phyloP scores from a whole-genome alignment of 2,888 invertebrate species.

The Alloplasta piceator region DNA sequence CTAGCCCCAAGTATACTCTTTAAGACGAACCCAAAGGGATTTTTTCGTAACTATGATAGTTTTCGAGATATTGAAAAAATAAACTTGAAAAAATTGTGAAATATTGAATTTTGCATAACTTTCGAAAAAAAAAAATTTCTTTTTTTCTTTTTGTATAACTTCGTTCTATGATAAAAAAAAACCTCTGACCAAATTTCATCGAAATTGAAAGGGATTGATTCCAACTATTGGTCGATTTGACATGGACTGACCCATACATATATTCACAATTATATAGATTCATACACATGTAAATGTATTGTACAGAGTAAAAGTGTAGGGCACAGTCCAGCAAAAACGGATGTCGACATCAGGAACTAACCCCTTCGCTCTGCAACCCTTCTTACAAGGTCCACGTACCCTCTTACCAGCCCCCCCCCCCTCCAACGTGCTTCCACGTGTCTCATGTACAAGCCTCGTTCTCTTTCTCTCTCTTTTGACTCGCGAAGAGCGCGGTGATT shows the following conservation, averaged over 20 bases:
- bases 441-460: conserved; percentile 69
- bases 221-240: no score
- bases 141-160: no score
- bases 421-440: conserved; percentile 79
- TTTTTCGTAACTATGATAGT: no score
- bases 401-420: conserved; percentile 20
- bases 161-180: no score
- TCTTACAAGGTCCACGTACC: conserved; percentile 19
- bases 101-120: no score
- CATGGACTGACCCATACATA: not conserved
- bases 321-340: conserved; percentile 53
- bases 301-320: not conserved
- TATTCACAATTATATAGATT: conserved; percentile 15
- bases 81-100: no score
- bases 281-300: not conserved
- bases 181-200: no score
- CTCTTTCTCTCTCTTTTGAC: not conserved
- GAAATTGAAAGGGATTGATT: no score
- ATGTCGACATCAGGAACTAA: conserved; percentile 70
- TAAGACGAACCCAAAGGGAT: no score
- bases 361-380: conserved; percentile 63
- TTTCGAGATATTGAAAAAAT: no score
- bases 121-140: no score
- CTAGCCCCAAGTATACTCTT: no score
- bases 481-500: conserved; percentile 77